Conservation (phyloP, 2,888 invertebrate species). For the Microctonus brassicae region DNA sequence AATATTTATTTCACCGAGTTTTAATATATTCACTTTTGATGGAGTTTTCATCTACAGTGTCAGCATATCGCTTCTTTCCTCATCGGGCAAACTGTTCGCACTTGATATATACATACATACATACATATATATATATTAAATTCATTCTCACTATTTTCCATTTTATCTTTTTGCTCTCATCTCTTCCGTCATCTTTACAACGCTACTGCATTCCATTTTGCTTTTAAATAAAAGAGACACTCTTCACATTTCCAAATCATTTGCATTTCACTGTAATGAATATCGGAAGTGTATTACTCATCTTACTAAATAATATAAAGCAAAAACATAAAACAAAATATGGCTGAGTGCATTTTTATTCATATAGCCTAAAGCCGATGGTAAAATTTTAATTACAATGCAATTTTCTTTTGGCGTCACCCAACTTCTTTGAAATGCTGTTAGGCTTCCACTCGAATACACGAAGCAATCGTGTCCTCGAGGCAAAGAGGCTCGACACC, state of each 20-base stretch:
- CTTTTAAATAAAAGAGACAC: neutral
- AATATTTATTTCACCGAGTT: constrained; percentile 43
- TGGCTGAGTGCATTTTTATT: constrained; percentile 8
- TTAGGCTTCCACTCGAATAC: constrained; percentile 66
- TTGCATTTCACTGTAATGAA: constrained; percentile 21
- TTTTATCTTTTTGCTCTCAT: neutral
- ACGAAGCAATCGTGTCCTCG: constrained; percentile 65
- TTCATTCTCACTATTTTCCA: constrained; percentile 2
- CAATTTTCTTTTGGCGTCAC: constrained; percentile 64
- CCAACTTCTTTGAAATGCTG: constrained; percentile 65
- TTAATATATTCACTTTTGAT: constrained; percentile 41
- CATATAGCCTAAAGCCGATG: constrained; percentile 39
- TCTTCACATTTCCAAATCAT: constrained; percentile 9
- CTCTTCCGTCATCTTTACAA: neutral
- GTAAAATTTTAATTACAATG: constrained; percentile 65
- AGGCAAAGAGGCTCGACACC: constrained; percentile 38
- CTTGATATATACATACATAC: neutral
- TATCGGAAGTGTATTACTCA: constrained; percentile 13
- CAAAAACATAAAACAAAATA: constrained; percentile 15
- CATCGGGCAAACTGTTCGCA: constrained; percentile 13
- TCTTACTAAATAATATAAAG: neutral
- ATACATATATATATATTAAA: constrained; percentile 5
- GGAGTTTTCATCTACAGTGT: constrained; percentile 4
- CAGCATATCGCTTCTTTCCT: neutral
- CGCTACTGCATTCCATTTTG: neutral